These are phyloP conservation scores for Antechinus flavipes DNA, from an alignment of 2,113 vertebrate species.

Conservation along the genomic window DNA sequence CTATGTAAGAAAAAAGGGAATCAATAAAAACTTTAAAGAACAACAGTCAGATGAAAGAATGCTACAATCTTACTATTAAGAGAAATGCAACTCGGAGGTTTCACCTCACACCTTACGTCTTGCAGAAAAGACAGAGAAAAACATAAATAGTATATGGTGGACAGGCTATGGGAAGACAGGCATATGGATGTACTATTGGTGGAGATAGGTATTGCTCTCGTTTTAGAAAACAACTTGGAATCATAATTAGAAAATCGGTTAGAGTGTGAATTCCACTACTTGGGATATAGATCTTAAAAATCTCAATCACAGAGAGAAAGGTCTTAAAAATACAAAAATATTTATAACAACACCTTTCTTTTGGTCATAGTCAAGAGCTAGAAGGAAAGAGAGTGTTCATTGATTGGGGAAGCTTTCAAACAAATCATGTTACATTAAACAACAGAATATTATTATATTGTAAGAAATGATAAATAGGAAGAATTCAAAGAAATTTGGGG, in stretches of 20 bases:
- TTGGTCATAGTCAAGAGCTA: not conserved
- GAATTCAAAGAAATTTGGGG: too few relatives aligned
- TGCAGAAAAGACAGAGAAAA: not conserved
- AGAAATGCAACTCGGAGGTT: not conserved
- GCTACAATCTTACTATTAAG: not conserved
- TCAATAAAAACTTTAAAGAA: not conserved
- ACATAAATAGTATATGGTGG: not conserved
- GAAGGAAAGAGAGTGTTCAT: not conserved
- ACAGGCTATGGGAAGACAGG: not conserved
- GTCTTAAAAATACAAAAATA: not conserved
- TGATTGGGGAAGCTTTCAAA: not conserved
- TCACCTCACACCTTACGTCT: not conserved
- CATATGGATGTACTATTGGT: not conserved
- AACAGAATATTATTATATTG: not conserved
- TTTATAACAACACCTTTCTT: not conserved
- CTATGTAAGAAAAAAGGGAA: not conserved
- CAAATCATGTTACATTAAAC: not conserved
- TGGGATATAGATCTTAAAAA: not conserved
- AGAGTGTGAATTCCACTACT: not conserved
- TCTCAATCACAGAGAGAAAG: not conserved
- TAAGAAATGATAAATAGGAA: not conserved
- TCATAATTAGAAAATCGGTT: not conserved
- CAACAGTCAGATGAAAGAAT: not conserved
- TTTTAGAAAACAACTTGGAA: not conserved
- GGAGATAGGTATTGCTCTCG: not conserved